A percentile compares a stretch with the other conserved stretches of the same genome.
Conservation (phyloP, 2,888 invertebrate genomes). For the Dryobotodes eremita region DNA sequence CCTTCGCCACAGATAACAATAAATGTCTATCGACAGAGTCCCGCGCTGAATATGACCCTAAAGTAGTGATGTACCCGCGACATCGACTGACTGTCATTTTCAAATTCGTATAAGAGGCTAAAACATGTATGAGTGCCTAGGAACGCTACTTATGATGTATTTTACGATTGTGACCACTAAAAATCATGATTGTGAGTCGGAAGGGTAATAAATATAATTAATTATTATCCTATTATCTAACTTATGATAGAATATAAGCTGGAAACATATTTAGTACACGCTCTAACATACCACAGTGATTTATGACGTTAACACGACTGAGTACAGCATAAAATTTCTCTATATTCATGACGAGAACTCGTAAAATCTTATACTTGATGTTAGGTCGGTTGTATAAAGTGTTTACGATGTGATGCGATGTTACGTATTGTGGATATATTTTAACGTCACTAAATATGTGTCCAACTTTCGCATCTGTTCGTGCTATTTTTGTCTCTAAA, state of each 20-base stretch:
- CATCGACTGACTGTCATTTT: slow-evolving; percentile 80
- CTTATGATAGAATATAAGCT: slow-evolving; percentile 78
- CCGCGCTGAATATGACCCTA: slow-evolving; percentile 69
- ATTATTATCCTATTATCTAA: slow-evolving; percentile 82
- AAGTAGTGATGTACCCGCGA: slow-evolving; percentile 77
- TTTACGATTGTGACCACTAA: slow-evolving; percentile 86
- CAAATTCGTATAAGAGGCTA: slow-evolving; percentile 83
- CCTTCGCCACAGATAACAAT: slow-evolving; percentile 61
- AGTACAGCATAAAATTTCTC: slow-evolving; percentile 38
- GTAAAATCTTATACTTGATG: slow-evolving; percentile 47
- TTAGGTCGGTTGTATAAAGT: slow-evolving; percentile 43
- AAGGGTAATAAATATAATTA: slow-evolving; percentile 86
- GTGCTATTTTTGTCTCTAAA: slow-evolving; percentile 85
- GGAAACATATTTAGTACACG: slow-evolving; percentile 63
- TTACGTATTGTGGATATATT: slow-evolving; percentile 48
- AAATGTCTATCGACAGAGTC: slow-evolving; percentile 68
- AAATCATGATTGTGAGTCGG: slow-evolving; percentile 89
- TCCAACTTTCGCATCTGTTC: slow-evolving; percentile 78
- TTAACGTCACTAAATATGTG: slow-evolving; percentile 59
- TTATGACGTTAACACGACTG: slow-evolving; percentile 36
- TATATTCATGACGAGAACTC: slow-evolving; percentile 45
- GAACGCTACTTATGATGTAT: slow-evolving; percentile 89
- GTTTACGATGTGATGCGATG: slow-evolving; percentile 36
- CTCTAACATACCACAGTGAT: slow-evolving; percentile 23
- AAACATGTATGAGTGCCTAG: slow-evolving; percentile 88